These are phyloP conservation scores for Nothoprocta pentlandii DNA, from an alignment of 2,113 vertebrate species.

Conservation along the genomic window DNA sequence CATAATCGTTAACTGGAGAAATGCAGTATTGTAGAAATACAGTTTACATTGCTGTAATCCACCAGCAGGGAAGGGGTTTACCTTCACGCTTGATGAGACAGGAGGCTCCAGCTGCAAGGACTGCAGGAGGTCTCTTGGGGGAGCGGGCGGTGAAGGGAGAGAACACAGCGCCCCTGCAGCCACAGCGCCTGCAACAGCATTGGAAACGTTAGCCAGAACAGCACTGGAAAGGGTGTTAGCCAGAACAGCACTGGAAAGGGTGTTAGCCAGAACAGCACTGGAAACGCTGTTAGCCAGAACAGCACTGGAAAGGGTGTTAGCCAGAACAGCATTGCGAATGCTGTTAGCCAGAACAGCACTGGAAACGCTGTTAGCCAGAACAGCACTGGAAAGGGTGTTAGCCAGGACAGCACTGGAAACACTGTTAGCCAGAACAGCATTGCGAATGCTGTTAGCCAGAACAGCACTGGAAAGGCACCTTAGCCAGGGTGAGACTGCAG, in stretches of 20 bases:
- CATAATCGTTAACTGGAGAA: neutral
- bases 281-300: too few relatives aligned
- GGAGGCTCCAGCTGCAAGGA: conserved; percentile 59
- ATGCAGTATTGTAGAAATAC: neutral
- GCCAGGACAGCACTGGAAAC: too few relatives aligned
- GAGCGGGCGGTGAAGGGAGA: conserved; percentile 24
- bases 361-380: too few relatives aligned
- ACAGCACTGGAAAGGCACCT: neutral
- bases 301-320: too few relatives aligned
- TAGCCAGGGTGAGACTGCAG: neutral
- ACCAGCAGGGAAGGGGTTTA: conserved; percentile 28
- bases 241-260: too few relatives aligned
- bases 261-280: too few relatives aligned
- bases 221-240: neutral
- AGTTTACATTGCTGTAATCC: neutral
- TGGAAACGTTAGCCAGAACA: neutral
- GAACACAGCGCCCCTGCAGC: neutral
- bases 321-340: too few relatives aligned
- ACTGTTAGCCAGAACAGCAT: too few relatives aligned
- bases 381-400: too few relatives aligned
- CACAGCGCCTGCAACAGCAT: conserved; percentile 62
- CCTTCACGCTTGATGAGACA: conserved; percentile 65
- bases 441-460: neutral
- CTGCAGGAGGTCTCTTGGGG: conserved; percentile 54
- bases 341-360: neutral